These are phyloP conservation scores for Drepana arcuata DNA, from an alignment of 1,140 invertebrate genomes.

Conservation along the genomic window DNA sequence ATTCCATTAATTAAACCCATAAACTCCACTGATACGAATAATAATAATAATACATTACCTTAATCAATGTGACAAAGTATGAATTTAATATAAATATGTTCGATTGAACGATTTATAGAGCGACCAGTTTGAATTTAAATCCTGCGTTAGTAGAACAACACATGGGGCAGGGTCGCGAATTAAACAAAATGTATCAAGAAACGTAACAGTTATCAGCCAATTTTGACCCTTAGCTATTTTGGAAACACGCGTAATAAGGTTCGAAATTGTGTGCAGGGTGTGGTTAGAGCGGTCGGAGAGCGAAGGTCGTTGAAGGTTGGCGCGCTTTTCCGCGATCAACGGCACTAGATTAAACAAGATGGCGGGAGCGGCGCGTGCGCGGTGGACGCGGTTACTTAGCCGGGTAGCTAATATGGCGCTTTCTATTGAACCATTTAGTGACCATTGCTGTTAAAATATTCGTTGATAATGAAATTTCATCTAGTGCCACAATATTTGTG, in stretches of 20 bases:
- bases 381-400: conserved; percentile 36
- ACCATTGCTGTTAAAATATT: no score
- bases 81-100: conserved; percentile 36
- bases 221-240: neutral
- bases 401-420: conserved; percentile 39
- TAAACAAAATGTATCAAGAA: neutral
- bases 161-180: conserved; percentile 23
- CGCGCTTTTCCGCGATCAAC: conserved; percentile 69
- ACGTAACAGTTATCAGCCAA: neutral
- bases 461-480: neutral
- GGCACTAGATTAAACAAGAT: conserved; percentile 66
- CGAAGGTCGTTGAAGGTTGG: conserved; percentile 71
- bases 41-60: conserved; percentile 42
- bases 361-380: conserved; percentile 66
- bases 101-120: conserved; percentile 47
- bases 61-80: conserved; percentile 54
- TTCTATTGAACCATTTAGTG: no score
- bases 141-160: conserved; percentile 38
- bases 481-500: neutral
- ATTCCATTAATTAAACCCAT: no score
- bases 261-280: conserved; percentile 23
- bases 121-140: conserved; percentile 47
- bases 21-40: no score
- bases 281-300: conserved; percentile 48
- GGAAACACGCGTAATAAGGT: conserved; percentile 4